Evolutionary conservation across 1,140 invertebrate species (phyloP), one percentile per base, ranked within the genome.

Genomic region (Sycobia sp.): DNA sequence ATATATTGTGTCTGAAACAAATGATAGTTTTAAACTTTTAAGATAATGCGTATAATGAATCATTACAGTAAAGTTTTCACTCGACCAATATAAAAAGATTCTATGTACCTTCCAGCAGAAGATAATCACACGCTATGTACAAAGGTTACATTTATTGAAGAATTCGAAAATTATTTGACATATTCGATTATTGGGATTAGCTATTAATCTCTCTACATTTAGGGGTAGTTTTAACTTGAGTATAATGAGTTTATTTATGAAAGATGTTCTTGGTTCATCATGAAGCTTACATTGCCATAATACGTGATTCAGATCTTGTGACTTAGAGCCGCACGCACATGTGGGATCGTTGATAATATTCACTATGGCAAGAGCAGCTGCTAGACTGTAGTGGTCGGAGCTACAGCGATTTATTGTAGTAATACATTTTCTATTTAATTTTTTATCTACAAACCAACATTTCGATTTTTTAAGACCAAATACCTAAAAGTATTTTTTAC

Each of bases 381-480:
- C 57, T 10, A 62, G 22, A 7, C 47, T 58, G n/a, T 41, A 23
- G 25, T 67, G 65, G 11, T 56, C 39, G 23, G 51, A 51, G 32
- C 59, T 57, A 2, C n/a, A n/a, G n/a, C n/a, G n/a, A n/a, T n/a
- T n/a, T n/a, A n/a, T n/a, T n/a, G n/a, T n/a, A n/a, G n/a, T n/a
- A n/a, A n/a, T n/a, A n/a, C n/a, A n/a, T n/a, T n/a, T n/a, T n/a
- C n/a, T n/a, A n/a, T n/a, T n/a, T 56, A 41, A 20, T 23, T 22
- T 22, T 47, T 23, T 22, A 47, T 47, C n/a, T 7, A 10, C 7
- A 25, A 23, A 47, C 44, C 44, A 47, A 7, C 11, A 20, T 3
- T 47, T 7, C 23, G 5, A 10, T 47, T 25, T 47, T 41, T 41
- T 18, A n/a, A 13, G 10, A n/a, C n/a, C 8, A 41, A 41, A 41